These are phyloP conservation scores for Eptesicus fuscus DNA, from an alignment of 2,113 vertebrate species.

Conservation along the genomic window DNA sequence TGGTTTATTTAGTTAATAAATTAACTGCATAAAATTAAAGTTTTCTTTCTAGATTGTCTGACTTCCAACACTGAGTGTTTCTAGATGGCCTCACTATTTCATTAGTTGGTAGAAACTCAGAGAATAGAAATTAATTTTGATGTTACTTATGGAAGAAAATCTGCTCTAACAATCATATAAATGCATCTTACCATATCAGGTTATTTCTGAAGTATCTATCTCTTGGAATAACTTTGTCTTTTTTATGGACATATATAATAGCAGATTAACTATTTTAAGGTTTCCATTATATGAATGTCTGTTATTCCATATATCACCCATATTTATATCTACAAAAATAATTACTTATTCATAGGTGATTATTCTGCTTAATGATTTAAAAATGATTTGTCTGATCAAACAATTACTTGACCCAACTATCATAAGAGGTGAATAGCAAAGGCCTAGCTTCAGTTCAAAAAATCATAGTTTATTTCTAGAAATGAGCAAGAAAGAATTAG, in stretches of 20 bases:
- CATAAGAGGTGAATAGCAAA: background rate
- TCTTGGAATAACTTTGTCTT: background rate
- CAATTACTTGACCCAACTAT: background rate
- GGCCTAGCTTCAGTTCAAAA: background rate
- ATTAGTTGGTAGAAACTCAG: background rate
- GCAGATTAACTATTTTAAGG: background rate
- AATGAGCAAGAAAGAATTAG: background rate
- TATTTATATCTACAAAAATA: background rate
- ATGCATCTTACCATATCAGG: background rate
- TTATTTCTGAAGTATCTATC: constrained; percentile 22
- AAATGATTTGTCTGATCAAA: background rate
- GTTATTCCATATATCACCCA: background rate
- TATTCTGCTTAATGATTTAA: constrained; percentile 29
- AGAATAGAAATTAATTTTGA: constrained; percentile 37
- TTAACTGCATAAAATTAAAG: background rate
- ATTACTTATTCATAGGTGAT: background rate
- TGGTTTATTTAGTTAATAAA: background rate
- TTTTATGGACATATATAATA: background rate
- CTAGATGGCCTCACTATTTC: background rate
- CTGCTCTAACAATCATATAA: background rate
- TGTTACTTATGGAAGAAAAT: constrained; percentile 28
- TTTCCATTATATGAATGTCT: background rate
- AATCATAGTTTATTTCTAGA: constrained; percentile 21
- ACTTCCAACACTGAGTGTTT: background rate
- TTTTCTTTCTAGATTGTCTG: constrained; percentile 30